Conservation (phyloP, 2,888 invertebrate species). For the Drosophila paucipuncta region DNA sequence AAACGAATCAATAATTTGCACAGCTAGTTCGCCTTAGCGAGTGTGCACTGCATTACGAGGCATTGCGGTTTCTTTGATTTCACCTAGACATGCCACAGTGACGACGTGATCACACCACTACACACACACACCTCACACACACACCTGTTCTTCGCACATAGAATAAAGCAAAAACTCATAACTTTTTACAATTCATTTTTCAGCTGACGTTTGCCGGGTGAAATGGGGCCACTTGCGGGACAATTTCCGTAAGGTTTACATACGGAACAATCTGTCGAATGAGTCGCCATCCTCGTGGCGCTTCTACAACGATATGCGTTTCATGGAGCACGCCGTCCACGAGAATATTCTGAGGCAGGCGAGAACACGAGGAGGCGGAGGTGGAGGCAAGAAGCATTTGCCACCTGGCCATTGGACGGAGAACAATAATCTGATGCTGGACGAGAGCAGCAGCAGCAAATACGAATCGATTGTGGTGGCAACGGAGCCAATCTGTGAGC, state of each 20-base stretch:
- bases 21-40: conserved; percentile 3
- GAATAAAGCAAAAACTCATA: conserved; percentile 1
- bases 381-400: conserved; percentile 53
- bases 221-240: conserved; percentile 82
- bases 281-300: conserved; percentile 81
- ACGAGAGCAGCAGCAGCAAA: conserved; percentile 42
- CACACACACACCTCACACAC: not conserved
- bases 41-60: conserved; percentile 12
- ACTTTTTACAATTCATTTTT: not conserved
- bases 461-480: conserved; percentile 55
- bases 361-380: conserved; percentile 45
- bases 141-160: conserved; percentile 7
- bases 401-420: conserved; percentile 59
- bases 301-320: conserved; percentile 80
- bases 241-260: conserved; percentile 81
- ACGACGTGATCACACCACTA: not conserved
- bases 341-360: conserved; percentile 78
- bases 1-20: not conserved
- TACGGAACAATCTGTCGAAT: conserved; percentile 77
- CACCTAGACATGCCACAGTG: not conserved
- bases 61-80: conserved; percentile 47
- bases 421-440: conserved; percentile 59
- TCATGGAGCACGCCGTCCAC: conserved; percentile 79
- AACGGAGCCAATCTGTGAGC: conserved; percentile 67
- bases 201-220: conserved; percentile 80